Percentiles rank a stretch among this genome's conserved stretches.
These are phyloP conservation scores for Amblyteles armatorius DNA, from an alignment of 2,888 invertebrate genomes.

Conservation along the genomic window DNA sequence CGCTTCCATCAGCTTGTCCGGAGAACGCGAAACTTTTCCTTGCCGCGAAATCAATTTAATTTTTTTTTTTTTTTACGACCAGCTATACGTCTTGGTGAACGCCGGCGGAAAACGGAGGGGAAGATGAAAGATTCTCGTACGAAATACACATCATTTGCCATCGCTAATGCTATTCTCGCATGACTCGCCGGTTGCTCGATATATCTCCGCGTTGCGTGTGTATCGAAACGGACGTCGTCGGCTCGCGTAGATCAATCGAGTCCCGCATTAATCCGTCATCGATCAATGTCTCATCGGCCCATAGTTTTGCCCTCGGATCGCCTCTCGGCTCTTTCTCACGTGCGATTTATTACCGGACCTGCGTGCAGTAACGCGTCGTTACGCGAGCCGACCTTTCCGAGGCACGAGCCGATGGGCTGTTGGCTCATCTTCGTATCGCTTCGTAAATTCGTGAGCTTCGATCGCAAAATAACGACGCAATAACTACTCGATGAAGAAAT, in stretches of 20 bases:
- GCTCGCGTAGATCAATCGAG: conserved; percentile 59
- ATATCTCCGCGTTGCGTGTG: conserved; percentile 11
- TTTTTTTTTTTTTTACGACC: not conserved
- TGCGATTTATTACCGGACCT: conserved; percentile 59
- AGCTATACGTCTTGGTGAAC: not conserved
- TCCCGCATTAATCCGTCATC: conserved; percentile 68
- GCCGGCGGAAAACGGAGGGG: not conserved
- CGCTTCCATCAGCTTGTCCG: too few species aligned
- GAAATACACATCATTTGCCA: not conserved
- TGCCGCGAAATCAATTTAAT: too few species aligned
- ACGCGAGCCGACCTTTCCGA: conserved; percentile 37
- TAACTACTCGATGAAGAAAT: not conserved
- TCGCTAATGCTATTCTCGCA: conserved; percentile 32
- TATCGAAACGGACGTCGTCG: conserved; percentile 48
- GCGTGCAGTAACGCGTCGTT: conserved; percentile 64
- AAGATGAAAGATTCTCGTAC: not conserved
- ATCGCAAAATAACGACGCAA: not conserved
- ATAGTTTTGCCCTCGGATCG: conserved; percentile 7
- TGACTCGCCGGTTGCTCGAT: conserved; percentile 30
- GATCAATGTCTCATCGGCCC: conserved; percentile 58
- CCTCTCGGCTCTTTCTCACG: conserved; percentile 13
- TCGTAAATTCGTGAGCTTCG: not conserved
- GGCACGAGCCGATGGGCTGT: not conserved
- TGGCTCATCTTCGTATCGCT: conserved; percentile 27
- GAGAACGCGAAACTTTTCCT: too few species aligned